phyloP scores from a whole-genome alignment of 2,888 invertebrate genomes.

The Ochlodes sylvanus region DNA sequence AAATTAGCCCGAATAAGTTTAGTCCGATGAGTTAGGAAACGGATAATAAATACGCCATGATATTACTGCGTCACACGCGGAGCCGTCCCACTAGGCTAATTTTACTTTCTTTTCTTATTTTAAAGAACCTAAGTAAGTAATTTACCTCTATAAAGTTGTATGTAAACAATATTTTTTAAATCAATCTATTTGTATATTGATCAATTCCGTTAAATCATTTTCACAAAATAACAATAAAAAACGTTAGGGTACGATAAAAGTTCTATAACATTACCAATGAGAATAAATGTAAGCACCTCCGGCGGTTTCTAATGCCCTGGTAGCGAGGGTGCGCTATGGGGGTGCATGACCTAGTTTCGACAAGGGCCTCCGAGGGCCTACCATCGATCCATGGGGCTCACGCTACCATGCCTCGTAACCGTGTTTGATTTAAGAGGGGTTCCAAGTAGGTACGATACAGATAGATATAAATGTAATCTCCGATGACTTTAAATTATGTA shows the following conservation, averaged over 20 bases:
- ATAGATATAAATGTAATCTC: conserved; percentile 1
- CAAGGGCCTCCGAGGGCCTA: conserved; percentile 62
- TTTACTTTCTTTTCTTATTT: too few species aligned
- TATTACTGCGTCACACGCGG: too few species aligned
- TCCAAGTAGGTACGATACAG: neutral
- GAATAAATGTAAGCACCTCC: conserved; percentile 48
- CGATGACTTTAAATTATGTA: too few species aligned
- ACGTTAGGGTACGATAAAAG: neutral
- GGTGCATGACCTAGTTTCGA: conserved; percentile 77
- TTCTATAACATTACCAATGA: conserved; percentile 39
- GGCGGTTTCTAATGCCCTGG: conserved; percentile 58
- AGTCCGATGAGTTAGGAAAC: too few species aligned
- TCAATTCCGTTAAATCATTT: too few species aligned
- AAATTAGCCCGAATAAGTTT: too few species aligned
- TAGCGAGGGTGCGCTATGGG: conserved; percentile 65
- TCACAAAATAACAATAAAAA: neutral
- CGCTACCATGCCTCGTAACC: conserved; percentile 40
- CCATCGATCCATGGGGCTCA: conserved; percentile 73
- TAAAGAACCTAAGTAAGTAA: too few species aligned
- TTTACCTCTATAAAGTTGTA: too few species aligned
- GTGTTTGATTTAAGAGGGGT: conserved; percentile 36
- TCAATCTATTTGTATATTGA: too few species aligned
- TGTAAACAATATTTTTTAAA: too few species aligned
- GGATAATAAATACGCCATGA: too few species aligned
- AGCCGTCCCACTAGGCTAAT: too few species aligned